Base-by-base conservation (phyloP, 2,797 vertebrate species). In the Alca torda region DNA sequence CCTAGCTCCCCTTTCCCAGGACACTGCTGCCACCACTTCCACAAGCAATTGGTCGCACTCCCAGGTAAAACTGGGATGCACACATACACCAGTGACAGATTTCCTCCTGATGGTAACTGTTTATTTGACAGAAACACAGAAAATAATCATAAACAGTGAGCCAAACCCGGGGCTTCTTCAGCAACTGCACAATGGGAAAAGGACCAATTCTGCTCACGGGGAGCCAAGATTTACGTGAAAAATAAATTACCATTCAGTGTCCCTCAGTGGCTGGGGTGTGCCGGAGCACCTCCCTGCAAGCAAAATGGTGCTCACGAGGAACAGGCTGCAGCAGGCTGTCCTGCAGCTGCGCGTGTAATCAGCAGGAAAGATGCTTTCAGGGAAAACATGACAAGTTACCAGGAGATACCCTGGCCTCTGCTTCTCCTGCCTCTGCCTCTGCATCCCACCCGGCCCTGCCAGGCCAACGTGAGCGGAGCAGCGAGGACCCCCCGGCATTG, bases 21-120 rank as follows among this genome's bases (percentile, higher is more conserved):
- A 17, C 31, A 8, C 21, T 0, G 0, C 39, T 35, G 15, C 30
- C 41, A n/a, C 35, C 17, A 13, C 26, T 37, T 18, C 30, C 41
- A 23, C 1, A 1, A 76, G 33, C 20, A 17, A 37, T 12, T 5
- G 3, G 13, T 77, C 0, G 0, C 16, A 35, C 6, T 78, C n/a
- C 57, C 2, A 6, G 26, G 41, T 37, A 39, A 65, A 87, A 61
- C 8, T 2, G 7, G 30, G 26, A 41, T 31, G 17, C 9, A 1
- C n/a, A 15, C 54, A 15, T 26, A 43, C 25, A 60, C 30, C 28
- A 33, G n/a, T 1, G 4, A 45, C 53, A 48, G 61, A 72, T 77
- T 80, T 88, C 46, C 33, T 92, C 51, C 41, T 28, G 37, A 59
- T 21, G 21, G 10, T 33, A 65, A 56, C 2, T 5, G 46, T 16